These are phyloP conservation scores for Ctenoplectra terminalis DNA, from an alignment of 1,140 invertebrate species.

Conservation along the genomic window DNA sequence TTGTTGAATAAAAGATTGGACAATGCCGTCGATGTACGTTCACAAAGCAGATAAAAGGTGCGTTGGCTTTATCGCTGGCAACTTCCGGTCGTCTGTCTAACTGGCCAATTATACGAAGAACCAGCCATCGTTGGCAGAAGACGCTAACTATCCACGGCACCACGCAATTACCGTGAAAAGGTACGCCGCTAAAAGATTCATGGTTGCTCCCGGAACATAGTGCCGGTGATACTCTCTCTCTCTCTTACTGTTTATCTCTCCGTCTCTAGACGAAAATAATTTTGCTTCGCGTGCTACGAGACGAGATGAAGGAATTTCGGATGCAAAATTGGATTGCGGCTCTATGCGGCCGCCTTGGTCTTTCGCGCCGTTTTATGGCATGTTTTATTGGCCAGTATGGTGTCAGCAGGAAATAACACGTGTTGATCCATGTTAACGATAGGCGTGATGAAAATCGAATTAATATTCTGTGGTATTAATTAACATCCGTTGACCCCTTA, in stretches of 20 bases:
- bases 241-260: background rate
- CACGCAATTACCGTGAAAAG: slow-evolving; percentile 68
- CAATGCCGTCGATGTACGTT: background rate
- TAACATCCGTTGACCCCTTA: background rate
- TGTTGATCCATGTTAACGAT: background rate
- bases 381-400: background rate
- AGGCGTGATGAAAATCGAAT: background rate
- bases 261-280: slow-evolving; percentile 54
- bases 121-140: slow-evolving; percentile 51
- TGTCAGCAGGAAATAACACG: background rate
- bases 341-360: too few relatives aligned
- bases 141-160: slow-evolving; percentile 64
- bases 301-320: slow-evolving; percentile 4
- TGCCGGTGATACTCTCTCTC: background rate
- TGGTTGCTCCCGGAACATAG: slow-evolving; percentile 52
- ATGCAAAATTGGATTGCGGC: slow-evolving; percentile 1
- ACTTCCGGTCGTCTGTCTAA: slow-evolving; percentile 57
- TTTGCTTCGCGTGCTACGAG: slow-evolving; percentile 10
- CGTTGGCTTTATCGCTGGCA: slow-evolving; percentile 40
- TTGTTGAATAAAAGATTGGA: background rate
- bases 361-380: too few relatives aligned
- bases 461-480: background rate
- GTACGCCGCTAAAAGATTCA: slow-evolving; percentile 70
- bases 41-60: slow-evolving; percentile 20
- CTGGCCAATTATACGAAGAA: slow-evolving; percentile 64